Conservation (phyloP, 2,888 invertebrate species). For the Tetropium fuscum region DNA sequence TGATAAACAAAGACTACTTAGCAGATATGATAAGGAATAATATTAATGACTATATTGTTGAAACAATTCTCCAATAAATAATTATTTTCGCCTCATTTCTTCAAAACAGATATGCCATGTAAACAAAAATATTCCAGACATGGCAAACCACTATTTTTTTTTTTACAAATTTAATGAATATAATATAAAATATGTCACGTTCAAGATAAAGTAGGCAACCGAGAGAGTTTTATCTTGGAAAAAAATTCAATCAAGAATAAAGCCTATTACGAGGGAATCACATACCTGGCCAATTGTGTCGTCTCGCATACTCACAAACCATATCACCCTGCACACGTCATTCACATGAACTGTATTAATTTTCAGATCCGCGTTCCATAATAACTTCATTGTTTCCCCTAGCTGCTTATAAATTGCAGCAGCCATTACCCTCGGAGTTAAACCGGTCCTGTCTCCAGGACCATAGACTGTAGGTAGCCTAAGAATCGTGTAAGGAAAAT, state of each 20-base stretch:
- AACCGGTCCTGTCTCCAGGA: conserved; percentile 82
- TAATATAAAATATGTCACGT: too few relatives aligned
- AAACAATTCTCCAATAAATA: too few relatives aligned
- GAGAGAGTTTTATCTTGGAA: neutral
- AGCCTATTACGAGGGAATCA: too few relatives aligned
- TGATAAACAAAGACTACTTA: too few relatives aligned
- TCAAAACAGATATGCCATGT: too few relatives aligned
- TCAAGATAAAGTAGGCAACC: too few relatives aligned
- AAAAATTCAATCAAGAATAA: neutral
- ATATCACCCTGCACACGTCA: conserved; percentile 87
- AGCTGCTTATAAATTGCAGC: conserved; percentile 91
- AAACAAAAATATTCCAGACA: too few relatives aligned
- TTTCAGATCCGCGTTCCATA: conserved; percentile 87
- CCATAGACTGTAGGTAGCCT: conserved; percentile 91
- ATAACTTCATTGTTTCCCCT: conserved; percentile 90
- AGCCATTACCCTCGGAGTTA: conserved; percentile 87
- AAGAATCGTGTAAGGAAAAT: conserved; percentile 81
- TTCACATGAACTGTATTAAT: conserved; percentile 90
- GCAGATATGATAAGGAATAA: too few relatives aligned
- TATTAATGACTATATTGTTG: too few relatives aligned
- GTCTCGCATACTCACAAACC: conserved; percentile 71
- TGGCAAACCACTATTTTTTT: too few relatives aligned
- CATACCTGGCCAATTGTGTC: conserved; percentile 59
- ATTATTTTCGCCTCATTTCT: too few relatives aligned
- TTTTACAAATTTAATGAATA: too few relatives aligned